Conservation (phyloP, 2,113 vertebrate genomes). For the Pitta sordida region DNA sequence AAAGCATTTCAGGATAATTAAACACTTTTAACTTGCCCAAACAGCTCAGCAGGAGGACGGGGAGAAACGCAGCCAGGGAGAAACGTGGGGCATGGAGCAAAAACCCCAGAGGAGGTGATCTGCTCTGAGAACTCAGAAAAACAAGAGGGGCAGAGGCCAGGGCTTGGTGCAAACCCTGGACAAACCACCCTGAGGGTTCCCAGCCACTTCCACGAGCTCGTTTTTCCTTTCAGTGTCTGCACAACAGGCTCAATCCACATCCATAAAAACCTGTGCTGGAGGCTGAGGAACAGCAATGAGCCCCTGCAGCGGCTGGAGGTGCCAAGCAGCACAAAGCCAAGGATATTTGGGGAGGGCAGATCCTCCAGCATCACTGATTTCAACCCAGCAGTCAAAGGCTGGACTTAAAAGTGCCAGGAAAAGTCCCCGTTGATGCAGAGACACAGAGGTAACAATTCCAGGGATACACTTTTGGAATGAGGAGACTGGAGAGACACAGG, state of each 20-base stretch:
- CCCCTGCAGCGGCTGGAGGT: background rate
- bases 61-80: background rate
- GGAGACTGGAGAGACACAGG: background rate
- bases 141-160: background rate
- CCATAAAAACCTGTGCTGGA: background rate
- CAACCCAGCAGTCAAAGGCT: background rate
- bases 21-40: background rate
- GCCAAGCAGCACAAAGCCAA: background rate
- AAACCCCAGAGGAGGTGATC: background rate
- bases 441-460: background rate
- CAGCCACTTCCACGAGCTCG: background rate
- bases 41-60: background rate
- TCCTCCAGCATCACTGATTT: background rate
- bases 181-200: background rate
- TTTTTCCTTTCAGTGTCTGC: background rate
- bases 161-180: background rate
- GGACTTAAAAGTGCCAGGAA: background rate
- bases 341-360: background rate
- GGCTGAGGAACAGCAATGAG: background rate
- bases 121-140: background rate
- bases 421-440: accelerated
- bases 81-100: background rate
- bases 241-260: background rate
- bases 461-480: accelerated
- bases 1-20: background rate